Conservation (phyloP, 2,888 invertebrate species). For the Anorthoa munda region DNA sequence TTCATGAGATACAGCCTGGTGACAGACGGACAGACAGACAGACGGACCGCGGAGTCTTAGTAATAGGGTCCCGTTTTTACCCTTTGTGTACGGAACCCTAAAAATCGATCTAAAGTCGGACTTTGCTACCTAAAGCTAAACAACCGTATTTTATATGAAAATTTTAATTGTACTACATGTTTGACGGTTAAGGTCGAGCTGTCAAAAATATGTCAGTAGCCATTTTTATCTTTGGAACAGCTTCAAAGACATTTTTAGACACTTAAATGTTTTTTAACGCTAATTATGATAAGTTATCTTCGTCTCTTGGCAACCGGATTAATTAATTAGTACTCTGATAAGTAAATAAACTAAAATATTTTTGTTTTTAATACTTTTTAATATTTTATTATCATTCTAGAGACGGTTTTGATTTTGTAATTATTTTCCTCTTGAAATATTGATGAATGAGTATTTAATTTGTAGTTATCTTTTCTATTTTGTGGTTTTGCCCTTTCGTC, state of each 20-base stretch:
- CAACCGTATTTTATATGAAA: conserved; percentile 4
- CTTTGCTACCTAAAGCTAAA: background rate
- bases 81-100: no score
- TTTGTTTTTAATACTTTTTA: conserved; percentile 26
- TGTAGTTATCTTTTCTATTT: no score
- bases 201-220: conserved; percentile 17
- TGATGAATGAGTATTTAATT: background rate
- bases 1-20: no score
- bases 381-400: conserved; percentile 19
- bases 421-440: background rate
- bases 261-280: conserved; percentile 50
- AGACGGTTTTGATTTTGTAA: conserved; percentile 6
- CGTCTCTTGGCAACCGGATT: conserved; percentile 51
- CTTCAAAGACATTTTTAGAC: conserved; percentile 54
- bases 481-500: background rate
- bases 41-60: no score
- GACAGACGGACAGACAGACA: no score
- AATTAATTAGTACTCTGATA: conserved; percentile 63
- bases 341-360: conserved; percentile 31
- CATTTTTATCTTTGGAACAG: conserved; percentile 42
- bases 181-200: conserved; percentile 11
- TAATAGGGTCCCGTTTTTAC: no score
- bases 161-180: conserved; percentile 17
- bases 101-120: background rate
- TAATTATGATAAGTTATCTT: conserved; percentile 67